Evolutionary conservation across 1,140 invertebrate genomes (phyloP).

Genomic region (Odontomachus brunneus): DNA sequence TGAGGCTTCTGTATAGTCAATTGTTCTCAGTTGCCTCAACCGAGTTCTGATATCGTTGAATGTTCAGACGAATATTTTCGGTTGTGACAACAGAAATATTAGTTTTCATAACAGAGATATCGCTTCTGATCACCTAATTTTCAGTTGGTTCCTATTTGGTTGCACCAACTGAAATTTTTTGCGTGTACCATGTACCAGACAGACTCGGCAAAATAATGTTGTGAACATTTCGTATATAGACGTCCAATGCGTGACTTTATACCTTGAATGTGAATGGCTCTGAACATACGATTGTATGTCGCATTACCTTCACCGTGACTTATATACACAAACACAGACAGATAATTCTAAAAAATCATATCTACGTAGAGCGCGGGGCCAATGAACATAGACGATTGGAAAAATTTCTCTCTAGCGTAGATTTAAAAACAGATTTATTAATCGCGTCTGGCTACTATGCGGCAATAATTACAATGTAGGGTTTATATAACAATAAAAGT

Average conservation of each 20-base stretch:
- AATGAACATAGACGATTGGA: slow-evolving; percentile 52
- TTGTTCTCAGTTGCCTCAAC: no score
- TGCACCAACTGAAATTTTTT: no score
- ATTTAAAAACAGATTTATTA: slow-evolving; percentile 73
- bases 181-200: no score
- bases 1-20: no score
- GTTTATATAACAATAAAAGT: slow-evolving; percentile 69
- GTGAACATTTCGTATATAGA: slow-evolving; percentile 2
- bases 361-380: slow-evolving; percentile 47
- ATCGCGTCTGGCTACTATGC: slow-evolving; percentile 63
- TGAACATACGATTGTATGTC: neutral
- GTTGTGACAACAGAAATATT: no score
- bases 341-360: slow-evolving; percentile 24
- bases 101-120: no score
- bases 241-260: no score
- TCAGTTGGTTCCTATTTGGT: no score
- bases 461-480: slow-evolving; percentile 62
- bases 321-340: no score
- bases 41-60: no score
- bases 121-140: no score
- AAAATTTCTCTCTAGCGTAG: slow-evolving; percentile 61
- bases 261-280: neutral
- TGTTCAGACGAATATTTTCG: no score
- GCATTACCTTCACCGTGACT: neutral
- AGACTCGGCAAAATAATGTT: neutral